Conservation (phyloP, 2,888 invertebrate genomes). For the Caenorhabditis doughertyi region DNA sequence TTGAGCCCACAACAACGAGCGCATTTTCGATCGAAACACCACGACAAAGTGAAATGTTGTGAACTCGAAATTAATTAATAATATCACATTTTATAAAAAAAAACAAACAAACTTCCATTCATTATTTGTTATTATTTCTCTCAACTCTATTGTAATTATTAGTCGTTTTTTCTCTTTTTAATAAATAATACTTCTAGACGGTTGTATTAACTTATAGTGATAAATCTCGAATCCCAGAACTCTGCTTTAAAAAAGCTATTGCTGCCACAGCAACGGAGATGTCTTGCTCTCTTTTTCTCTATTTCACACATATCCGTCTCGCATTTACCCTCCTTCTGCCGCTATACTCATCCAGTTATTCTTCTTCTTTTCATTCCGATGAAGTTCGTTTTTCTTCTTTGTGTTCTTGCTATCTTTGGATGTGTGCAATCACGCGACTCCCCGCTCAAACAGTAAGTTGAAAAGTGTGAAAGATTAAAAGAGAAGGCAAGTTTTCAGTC, state of each 20-base stretch:
- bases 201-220: neutral
- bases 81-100: neutral
- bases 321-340: neutral
- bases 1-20: conserved; percentile 67
- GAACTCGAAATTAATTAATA: conserved; percentile 26
- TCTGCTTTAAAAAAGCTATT: neutral
- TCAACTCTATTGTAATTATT: conserved; percentile 34
- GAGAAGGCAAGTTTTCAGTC: neutral
- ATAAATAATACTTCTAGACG: conserved; percentile 39
- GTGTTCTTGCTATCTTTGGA: neutral
- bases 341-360: neutral
- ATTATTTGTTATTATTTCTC: conserved; percentile 37
- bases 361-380: neutral
- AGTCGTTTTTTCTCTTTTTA: conserved; percentile 25
- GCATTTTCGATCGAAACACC: conserved; percentile 74
- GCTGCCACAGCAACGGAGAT: conserved; percentile 15
- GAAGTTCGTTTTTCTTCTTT: neutral
- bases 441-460: neutral
- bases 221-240: neutral
- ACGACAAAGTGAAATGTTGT: conserved; percentile 72
- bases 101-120: conserved; percentile 2
- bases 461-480: neutral
- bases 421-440: neutral
- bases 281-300: neutral
- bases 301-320: neutral